Base-by-base conservation (phyloP, 2,888 invertebrate genomes). In the Hylaea fasciaria region DNA sequence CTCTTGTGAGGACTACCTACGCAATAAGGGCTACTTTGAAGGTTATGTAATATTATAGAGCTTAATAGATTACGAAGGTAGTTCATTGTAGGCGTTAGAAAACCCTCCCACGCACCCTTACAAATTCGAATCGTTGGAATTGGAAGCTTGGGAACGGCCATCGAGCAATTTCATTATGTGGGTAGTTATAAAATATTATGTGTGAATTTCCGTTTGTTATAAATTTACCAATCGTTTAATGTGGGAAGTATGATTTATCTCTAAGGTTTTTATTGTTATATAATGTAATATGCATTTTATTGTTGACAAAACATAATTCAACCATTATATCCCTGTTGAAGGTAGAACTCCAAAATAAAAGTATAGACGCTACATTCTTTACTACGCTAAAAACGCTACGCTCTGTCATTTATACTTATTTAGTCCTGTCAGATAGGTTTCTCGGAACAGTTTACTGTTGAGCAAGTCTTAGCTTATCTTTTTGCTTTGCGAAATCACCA, bases 51-150 rank as follows among this genome's bases (percentile, higher is more conserved):
- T 8, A 32, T 32, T 32, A 7, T 32, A 32, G 32, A 10, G 32
- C 32, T 8, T 7, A 32, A 28, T 28, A 8, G 13, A 5, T 40
- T 43, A 11, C 17, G 0, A 45, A 45, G 28, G 45, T 45, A 17
- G 16, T 22, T n/a, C 9, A 16, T 13, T 29, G 62, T 50, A 43
- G 64, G 64, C 53, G 56, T 64, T 46, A 46, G 61, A 66, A 66
- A 58, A 56, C 14, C 41, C 63, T 52, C 64, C 66, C 45, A 66
- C 66, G 50, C 51, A 51, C 59, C 62, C 66, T 64, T 64, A 48
- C 16, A 47, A 48, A 51, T 57, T 46, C 47, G 49, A 53, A 45
- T n/a, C 37, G 11, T 64, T 56, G n/a, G n/a, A n/a, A n/a, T 53
- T 54, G 29, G 39, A 59, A 57, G 7, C 41, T 48, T 60, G 57